Evolutionary conservation across 92 coral and sea anemone genomes (phyloP), one percentile per base, ranked within the genome.

Genomic region (Pocillopora meandrina): DNA sequence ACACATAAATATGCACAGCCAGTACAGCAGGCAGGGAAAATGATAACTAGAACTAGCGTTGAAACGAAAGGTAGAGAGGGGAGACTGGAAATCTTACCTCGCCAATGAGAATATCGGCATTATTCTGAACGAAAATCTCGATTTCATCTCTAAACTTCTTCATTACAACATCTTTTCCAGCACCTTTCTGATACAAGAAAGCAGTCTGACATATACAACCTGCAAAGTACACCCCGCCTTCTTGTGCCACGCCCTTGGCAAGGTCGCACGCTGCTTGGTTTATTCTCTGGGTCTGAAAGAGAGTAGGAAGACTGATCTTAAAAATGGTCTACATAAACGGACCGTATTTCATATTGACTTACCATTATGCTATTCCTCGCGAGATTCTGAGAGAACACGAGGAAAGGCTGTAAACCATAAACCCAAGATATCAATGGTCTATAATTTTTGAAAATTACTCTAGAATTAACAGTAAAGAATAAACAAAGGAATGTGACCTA

Each of bases 211-310:
- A 91, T 61, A 93, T 47, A 42, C 85, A 89, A 1, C 97, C 94
- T 64, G 94, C 87, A 77, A 83, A 82, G 62, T 88, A 65, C 13
- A 77, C 91, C 1, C 87, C 92, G 21, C 90, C 83, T 58, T 91
- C 92, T 15, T 84, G 72, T 10, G 94, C 87, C 56, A 93, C 87
- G 36, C 90, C 88, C 62, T 84, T 86, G 20, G 93, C 97, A 61
- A 91, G 74, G 61, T 72, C 85, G 71, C 97, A 90, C 11, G 92
- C 92, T 10, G 94, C 90, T 64, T 89, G 89, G 77, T 90, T 93
- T 57, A 93, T 81, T 34, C 79, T 84, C 71, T 85, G 67, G 67
- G 90, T 67, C 92, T 89, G 76, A 82, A 77, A 87, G 70, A 62
- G 9, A 49, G 36, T 12, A 7, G 1, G 71, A 16, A 1, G 34